Evolutionary conservation across 2,113 vertebrate genomes (phyloP), one percentile per base, ranked within the genome.

Genomic region (Arothron firmamentum): DNA sequence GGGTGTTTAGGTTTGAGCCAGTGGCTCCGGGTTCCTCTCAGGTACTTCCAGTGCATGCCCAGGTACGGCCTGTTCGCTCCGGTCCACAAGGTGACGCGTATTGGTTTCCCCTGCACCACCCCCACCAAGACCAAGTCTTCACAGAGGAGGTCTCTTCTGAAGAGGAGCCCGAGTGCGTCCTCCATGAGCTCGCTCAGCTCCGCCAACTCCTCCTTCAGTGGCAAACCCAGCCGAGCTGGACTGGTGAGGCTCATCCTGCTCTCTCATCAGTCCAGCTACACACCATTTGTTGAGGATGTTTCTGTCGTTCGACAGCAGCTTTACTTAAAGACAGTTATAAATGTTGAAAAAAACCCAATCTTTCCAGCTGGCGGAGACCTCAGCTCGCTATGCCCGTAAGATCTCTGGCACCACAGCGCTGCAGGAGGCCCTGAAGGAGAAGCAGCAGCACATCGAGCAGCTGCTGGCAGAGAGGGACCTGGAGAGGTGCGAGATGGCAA

Each of bases 381-480:
- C 97, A 0, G 94, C 95, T 9, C 91, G 96, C 0, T 99, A 98
- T 38, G 90, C 94, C 47, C 92, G 97, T 43, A 99, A 99, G 88
- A 98, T 98, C 67, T 98, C 97, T 0, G 95, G 96, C 75, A 98
- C 95, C 84, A 99, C 97, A 0, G 97, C 97, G 31, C 91, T 99
- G 43, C 96, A 98, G 88, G 97, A 99, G 86, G 96, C 96, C 0
- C 90, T 99, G 84, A 99, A 98, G 88, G 97, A 99, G 92, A 98
- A 98, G 80, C 96, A 99, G 90, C 96, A 99, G 86, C 97, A 99
- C 88, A 98, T 99, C 41, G 95, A 98, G 56, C 97, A 99, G 87
- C 93, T 99, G 77, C 90, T 99, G 73, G 94, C 93, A 0, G 96
- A 98, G 80, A 88, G 95, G 60, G 96, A 98, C 85, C 83, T 96